phyloP scores from a whole-genome alignment of 2,888 invertebrate species.

The Lycia hirtaria region DNA sequence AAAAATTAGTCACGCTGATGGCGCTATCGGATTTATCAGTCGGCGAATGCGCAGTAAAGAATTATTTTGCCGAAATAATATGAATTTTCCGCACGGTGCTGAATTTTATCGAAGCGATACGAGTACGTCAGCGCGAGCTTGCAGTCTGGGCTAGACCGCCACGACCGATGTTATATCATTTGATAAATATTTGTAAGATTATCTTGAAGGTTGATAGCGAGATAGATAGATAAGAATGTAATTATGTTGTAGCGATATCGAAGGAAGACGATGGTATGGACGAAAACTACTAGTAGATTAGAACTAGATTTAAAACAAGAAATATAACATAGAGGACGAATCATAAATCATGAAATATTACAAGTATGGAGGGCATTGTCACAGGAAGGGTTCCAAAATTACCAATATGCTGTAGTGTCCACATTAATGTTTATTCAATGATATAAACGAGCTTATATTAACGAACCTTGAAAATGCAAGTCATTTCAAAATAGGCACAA shows the following conservation, averaged over 20 bases:
- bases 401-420: conserved; percentile 36
- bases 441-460: conserved; percentile 39
- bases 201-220: conserved; percentile 63
- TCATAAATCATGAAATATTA: conserved; percentile 3
- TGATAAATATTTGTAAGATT: conserved; percentile 52
- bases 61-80: conserved; percentile 6
- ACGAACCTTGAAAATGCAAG: conserved; percentile 51
- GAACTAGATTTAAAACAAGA: neutral
- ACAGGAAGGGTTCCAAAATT: conserved; percentile 43
- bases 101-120: conserved; percentile 2
- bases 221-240: conserved; percentile 50
- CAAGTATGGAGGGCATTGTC: conserved; percentile 21
- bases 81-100: conserved; percentile 11
- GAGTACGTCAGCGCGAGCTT: conserved; percentile 9
- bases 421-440: conserved; percentile 39
- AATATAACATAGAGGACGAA: neutral
- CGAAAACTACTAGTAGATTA: too few relatives aligned
- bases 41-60: neutral
- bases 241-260: conserved; percentile 32
- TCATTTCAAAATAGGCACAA: conserved; percentile 38
- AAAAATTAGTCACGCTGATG: neutral
- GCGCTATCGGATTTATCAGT: conserved; percentile 8
- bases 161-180: conserved; percentile 32
- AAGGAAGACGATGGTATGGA: too few relatives aligned
- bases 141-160: conserved; percentile 26